Base-by-base conservation (phyloP, 2,113 vertebrate genomes). In the Nanger granti region DNA sequence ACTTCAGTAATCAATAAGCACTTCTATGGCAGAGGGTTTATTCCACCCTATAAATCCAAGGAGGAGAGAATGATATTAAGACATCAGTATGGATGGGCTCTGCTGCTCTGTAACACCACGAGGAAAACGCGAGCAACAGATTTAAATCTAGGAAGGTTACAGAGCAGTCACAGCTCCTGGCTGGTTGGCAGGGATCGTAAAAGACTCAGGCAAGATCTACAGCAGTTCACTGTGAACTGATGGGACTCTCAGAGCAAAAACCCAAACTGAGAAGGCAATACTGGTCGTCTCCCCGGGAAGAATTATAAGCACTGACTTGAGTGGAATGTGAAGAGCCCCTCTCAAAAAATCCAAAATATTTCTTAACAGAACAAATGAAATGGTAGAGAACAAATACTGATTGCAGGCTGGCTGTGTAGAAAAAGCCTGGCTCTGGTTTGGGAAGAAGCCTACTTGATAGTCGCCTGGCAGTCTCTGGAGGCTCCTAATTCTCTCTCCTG, bases 1-100 rank as follows among this genome's bases (percentile, higher is more conserved):
- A 96, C 98, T 97, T 97, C 94, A 98, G 98, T 98, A 98, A 98
- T 98, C 98, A 98, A 97, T 98, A 98, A 97, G 98, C 97, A 98
- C 94, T 97, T 95, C 96, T 97, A 85, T 95, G 98, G 97, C 98
- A 98, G 96, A 98, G 97, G 95, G 97, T 98, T 98, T 96, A 97
- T 94, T 94, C 95, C 96, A 97, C 97, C 97, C 98, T 97, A 98
- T 98, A 99, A 99, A 98, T 95, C 97, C 84, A 96, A 93, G 97
- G 80, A 93, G 95, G 86, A 94, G 64, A 97, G 96, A 97, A 97
- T 10, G 96, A 96, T 96, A 98, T 98, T 95, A 97, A 98, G 97
- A 97, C 97, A 96, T 97, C 95, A 96, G 95, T 97, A 98, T 55
- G 97, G 98, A 98, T 97, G 96, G 49, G 85, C 97, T 98, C 92